Evolutionary conservation across 2,888 invertebrate genomes (phyloP).

Genomic region (Adelphocoris suturalis): DNA sequence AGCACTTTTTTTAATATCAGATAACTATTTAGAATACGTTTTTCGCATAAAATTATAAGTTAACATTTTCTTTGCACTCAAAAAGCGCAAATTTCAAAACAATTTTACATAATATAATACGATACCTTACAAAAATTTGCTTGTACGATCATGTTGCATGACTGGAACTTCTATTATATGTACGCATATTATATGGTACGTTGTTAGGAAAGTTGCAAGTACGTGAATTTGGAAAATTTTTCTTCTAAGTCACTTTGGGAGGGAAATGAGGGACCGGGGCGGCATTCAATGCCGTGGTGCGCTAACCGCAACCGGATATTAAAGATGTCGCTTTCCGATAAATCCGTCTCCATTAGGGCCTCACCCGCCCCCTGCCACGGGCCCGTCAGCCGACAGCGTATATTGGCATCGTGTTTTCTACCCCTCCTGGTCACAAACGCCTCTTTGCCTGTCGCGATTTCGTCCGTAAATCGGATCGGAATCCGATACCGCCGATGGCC

Average conservation of each 20-base stretch:
- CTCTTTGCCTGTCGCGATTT: background rate
- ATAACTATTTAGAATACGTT: no score
- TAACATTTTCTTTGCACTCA: no score
- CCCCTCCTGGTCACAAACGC: background rate
- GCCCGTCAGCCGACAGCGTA: background rate
- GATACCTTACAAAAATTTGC: no score
- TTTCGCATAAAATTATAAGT: no score
- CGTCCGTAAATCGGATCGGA: slow-evolving; percentile 20
- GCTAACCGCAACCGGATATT: slow-evolving; percentile 46
- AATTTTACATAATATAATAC: no score
- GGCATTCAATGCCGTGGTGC: background rate
- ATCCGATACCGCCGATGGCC: background rate
- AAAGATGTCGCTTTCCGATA: slow-evolving; percentile 31
- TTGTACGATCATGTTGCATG: no score
- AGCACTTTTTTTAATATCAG: no score
- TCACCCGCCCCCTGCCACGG: background rate
- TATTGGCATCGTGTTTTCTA: background rate
- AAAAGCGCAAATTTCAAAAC: no score
- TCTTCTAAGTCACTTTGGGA: background rate
- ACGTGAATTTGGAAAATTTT: background rate
- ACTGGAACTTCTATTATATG: no score
- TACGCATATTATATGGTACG: no score
- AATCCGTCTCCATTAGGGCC: slow-evolving; percentile 33
- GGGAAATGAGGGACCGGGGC: background rate
- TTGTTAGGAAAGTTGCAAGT: no score